A percentile compares a stretch with the other conserved stretches of the same genome.
Conservation (phyloP, 2,888 invertebrate genomes). For the Hofmannophila pseudospretella region DNA sequence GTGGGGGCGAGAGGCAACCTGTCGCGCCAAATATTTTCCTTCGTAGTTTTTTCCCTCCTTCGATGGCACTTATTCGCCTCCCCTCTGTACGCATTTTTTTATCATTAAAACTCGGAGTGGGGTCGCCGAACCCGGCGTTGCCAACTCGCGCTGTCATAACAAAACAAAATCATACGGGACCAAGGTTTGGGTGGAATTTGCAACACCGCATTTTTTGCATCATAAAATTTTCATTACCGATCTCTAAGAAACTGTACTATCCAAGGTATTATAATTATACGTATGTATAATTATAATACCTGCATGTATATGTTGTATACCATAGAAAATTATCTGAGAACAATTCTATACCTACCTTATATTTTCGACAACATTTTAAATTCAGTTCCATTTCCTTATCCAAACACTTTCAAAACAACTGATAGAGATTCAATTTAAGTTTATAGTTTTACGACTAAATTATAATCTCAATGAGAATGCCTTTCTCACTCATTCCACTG, state of each 20-base stretch:
- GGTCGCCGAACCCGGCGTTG: conserved; percentile 73
- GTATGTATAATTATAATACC: no score
- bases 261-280: no score
- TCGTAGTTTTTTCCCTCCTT: conserved; percentile 76
- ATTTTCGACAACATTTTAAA: no score
- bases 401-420: no score
- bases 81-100: conserved; percentile 77
- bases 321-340: no score
- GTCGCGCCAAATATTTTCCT: conserved; percentile 79
- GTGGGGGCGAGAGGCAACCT: conserved; percentile 57
- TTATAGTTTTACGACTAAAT: no score
- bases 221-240: conserved; percentile 13
- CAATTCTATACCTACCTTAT: no score
- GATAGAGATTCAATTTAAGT: no score
- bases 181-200: conserved; percentile 37
- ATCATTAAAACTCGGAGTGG: conserved; percentile 76
- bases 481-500: no score
- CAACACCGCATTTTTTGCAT: conserved; percentile 40
- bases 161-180: conserved; percentile 66
- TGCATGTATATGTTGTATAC: no score
- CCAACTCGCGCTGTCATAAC: conserved; percentile 74
- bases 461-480: no score
- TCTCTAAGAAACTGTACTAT: conserved; percentile 7
- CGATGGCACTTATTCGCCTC: conserved; percentile 74
- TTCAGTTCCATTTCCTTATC: no score